Conservation (phyloP, 2,113 vertebrate species). For the Vicugna pacos region DNA sequence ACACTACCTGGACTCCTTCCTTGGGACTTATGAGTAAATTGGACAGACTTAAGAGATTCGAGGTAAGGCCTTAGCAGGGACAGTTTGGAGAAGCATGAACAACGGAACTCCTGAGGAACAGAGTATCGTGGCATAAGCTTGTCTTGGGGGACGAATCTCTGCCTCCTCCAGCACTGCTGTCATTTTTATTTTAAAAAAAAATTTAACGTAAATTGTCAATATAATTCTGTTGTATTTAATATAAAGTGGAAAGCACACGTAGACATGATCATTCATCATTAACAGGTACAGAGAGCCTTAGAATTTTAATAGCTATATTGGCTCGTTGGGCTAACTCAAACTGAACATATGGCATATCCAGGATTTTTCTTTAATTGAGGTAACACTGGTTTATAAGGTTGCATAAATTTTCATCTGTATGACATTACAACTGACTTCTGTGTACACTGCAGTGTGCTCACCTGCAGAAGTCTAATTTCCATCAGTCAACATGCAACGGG, state of each 20-base stretch:
- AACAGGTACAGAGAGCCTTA: not conserved
- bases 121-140: not conserved
- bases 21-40: not conserved
- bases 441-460: not conserved
- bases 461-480: not conserved
- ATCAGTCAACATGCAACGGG: not conserved
- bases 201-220: not conserved
- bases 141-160: not conserved
- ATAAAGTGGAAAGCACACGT: not conserved
- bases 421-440: not conserved
- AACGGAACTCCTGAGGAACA: not conserved
- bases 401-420: not conserved
- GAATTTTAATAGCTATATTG: not conserved
- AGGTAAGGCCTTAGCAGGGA: not conserved
- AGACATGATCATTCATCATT: conserved; percentile 3
- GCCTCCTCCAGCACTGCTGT: not conserved
- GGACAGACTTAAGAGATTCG: not conserved
- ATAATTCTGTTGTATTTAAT: not conserved
- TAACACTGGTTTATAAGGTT: not conserved
- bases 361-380: not conserved
- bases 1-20: not conserved
- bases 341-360: not conserved
- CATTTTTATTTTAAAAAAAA: not conserved
- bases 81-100: not conserved
- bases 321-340: not conserved